Percentiles rank a stretch among this genome's conserved stretches.
Conservation (phyloP, 2,888 invertebrate species). For the Cryptocephalus primarius region DNA sequence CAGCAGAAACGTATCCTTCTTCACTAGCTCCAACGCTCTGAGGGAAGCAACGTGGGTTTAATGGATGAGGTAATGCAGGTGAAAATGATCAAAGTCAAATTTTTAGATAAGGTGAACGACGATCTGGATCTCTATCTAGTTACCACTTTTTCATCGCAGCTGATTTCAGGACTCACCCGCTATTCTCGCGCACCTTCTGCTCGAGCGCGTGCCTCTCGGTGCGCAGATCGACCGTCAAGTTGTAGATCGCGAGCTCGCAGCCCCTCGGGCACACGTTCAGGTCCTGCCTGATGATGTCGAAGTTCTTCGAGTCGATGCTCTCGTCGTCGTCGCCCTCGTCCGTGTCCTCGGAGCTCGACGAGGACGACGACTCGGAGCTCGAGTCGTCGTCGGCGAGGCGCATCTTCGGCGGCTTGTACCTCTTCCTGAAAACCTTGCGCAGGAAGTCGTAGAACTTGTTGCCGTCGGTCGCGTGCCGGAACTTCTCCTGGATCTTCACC, state of each 20-base stretch:
- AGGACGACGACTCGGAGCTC: conserved; percentile 32
- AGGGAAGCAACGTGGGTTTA: no score
- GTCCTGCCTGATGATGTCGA: conserved; percentile 56
- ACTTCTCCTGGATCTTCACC: conserved; percentile 42
- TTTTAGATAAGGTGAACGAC: no score
- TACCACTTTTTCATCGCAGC: no score
- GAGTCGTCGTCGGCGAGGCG: conserved; percentile 41
- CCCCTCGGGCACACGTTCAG: conserved; percentile 62
- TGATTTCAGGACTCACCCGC: no score
- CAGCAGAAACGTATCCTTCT: conserved; percentile 47
- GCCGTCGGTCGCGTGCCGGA: conserved; percentile 46
- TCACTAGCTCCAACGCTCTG: conserved; percentile 41
- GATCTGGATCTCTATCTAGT: no score
- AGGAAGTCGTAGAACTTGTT: conserved; percentile 72
- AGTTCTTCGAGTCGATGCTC: conserved; percentile 54
- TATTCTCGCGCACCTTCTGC: background rate
- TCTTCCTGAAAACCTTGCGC: conserved; percentile 72
- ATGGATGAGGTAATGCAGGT: no score
- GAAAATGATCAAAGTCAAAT: no score
- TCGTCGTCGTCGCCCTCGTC: conserved; percentile 46
- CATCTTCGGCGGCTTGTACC: conserved; percentile 59
- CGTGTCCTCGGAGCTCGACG: conserved; percentile 45
- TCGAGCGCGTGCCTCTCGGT: background rate
- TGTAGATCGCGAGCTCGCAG: conserved; percentile 56
- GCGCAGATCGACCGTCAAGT: conserved; percentile 50